phyloP scores from a whole-genome alignment of 1,140 invertebrate genomes.

The Pseudomyrmex concolor region DNA sequence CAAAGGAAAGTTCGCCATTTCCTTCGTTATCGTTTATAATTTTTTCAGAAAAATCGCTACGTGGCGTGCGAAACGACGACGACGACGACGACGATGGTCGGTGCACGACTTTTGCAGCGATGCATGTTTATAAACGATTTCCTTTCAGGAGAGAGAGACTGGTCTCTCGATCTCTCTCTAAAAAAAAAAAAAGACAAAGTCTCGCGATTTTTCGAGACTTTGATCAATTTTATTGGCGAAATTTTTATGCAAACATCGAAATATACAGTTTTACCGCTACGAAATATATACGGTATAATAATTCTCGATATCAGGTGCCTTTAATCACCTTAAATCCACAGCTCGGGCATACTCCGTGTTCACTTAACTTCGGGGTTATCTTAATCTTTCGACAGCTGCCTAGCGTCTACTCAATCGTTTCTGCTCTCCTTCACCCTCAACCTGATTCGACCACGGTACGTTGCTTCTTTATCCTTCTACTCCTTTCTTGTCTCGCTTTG shows the following conservation, averaged over 20 bases:
- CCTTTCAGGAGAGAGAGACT: neutral
- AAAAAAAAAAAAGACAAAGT: too few relatives aligned
- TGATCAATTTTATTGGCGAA: too few relatives aligned
- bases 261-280: constrained; percentile 77
- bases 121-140: constrained; percentile 19
- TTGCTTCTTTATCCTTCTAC: constrained; percentile 40
- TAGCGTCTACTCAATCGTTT: constrained; percentile 81
- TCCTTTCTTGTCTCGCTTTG: constrained; percentile 33
- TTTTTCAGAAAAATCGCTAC: neutral
- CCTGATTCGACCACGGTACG: constrained; percentile 50
- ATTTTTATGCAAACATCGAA: constrained; percentile 76
- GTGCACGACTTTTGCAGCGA: neutral
- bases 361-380: constrained; percentile 84
- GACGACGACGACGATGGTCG: neutral
- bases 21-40: neutral
- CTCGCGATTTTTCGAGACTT: too few relatives aligned
- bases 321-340: constrained; percentile 86
- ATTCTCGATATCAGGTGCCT: constrained; percentile 85
- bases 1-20: constrained; percentile 19
- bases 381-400: constrained; percentile 86
- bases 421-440: constrained; percentile 70
- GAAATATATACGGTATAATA: constrained; percentile 83
- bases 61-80: neutral
- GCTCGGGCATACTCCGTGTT: constrained; percentile 80
- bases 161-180: neutral